Evolutionary conservation across 1,140 invertebrate genomes (phyloP), one percentile per base, ranked within the genome.

Genomic region (Drosophila gunungcola): DNA sequence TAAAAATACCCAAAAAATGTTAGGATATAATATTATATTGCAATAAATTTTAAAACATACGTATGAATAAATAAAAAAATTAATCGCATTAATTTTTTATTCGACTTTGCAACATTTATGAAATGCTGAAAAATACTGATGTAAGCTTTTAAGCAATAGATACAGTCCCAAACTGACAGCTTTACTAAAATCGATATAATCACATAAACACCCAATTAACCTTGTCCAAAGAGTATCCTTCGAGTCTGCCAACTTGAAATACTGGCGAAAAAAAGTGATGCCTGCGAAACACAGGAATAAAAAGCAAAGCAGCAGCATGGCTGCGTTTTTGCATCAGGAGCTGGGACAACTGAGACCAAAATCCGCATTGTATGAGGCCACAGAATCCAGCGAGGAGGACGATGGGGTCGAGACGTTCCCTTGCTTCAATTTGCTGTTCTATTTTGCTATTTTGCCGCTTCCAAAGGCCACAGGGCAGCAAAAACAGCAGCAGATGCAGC

Each of bases 271-370:
- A 43, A 54, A 70, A 69, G 45, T 36, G 36, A 29, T 41, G 46
- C 42, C 45, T 45, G 34, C 43, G 42, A 12, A 25, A 43, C 13
- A 21, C n/a, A 42, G 11, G 36, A 12, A 27, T 39, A 54, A 54
- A 56, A 49, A 58, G 54, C 32, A 56, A 49, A 58, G 54, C 32
- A 48, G 27, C 10, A n/a, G 12, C 13, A 41, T 45, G 65, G 13
- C 29, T 74, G 72, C 70, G 58, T 64, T 74, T 74, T 56, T 42
- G 46, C 70, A 54, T 43, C 70, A 55, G 70, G 72, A 67, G 72
- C 61, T 76, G 57, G 73, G 73, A 76, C 73, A 76, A 76, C 73
- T 76, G 73, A 76, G 61, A 76, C 73, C 72, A 52, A 64, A 51
- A 74, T 70, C 72, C 51, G 32, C 70, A 64, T 62, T 62, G 73